Evolutionary conservation across 1,140 invertebrate genomes (phyloP), one percentile per base, ranked within the genome.

Genomic region (Centruroides sculpturatus): DNA sequence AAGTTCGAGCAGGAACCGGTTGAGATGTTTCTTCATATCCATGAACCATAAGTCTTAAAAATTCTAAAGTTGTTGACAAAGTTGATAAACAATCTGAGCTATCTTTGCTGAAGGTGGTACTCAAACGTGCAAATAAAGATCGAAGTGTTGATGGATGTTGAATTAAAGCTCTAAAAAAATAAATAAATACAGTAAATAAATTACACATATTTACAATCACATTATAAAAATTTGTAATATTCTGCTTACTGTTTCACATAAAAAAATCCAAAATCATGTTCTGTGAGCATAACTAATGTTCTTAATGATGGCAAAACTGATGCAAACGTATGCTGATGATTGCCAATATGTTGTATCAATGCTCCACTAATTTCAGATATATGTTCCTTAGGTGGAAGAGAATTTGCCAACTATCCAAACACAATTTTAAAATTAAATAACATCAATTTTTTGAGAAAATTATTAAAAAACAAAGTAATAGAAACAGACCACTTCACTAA

Each of bases 191-290:
- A 23, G 23, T 23, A 23, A 23, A 23, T 23, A 23, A 23, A 23
- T 23, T 23, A 23, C 23, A 23, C 23, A 23, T 23, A 23, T 23
- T 23, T 23, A 23, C 23, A 23, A 23, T 23, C 23, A 23, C 23
- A 23, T 34, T 46, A 48, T 23, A 54, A 34, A 35, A 56, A 41
- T 1, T 41, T 8, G 8, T 41, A 41, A 41, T 41, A 41, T 41
- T 41, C 8, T 41, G 8, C 41, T 6, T 41, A 41, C 41, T 75
- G 79, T 73, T 83, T 82, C 57, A 91, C 76, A 66, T 86, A 81
- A 71, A 82, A 84, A 70, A 89, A 88, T 12, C 86, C 87, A 71
- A 85, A 88, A 74, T 92, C 86, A 69, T 89, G 85, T 68, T 91
- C 87, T 0, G 84, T 84, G 9, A 91, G 72, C 55, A 89, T 80